Evolutionary conservation across 1,140 invertebrate genomes (phyloP).

Genomic region (Solenopsis invicta): DNA sequence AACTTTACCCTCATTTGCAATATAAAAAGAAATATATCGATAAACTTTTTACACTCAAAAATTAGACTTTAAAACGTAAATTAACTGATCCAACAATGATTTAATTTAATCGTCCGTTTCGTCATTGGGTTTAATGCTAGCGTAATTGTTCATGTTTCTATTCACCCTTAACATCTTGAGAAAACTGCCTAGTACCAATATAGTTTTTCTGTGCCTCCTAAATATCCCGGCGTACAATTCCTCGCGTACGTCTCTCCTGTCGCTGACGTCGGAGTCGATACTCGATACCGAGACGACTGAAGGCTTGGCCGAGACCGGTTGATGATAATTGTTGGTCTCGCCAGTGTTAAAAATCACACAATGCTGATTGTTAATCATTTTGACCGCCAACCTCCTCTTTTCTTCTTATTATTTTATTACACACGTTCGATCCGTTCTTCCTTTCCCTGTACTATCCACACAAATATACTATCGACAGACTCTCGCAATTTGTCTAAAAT

Average conservation of each 20-base stretch:
- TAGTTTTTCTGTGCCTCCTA: conserved; percentile 92
- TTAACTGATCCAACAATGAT: conserved; percentile 44
- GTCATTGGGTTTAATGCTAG: conserved; percentile 90
- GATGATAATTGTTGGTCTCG: conserved; percentile 81
- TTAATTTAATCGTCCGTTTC: conserved; percentile 85
- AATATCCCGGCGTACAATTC: conserved; percentile 94
- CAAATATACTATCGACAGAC: conserved; percentile 22
- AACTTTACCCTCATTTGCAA: neutral
- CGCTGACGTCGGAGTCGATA: conserved; percentile 89
- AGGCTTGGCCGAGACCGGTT: conserved; percentile 83
- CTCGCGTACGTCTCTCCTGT: conserved; percentile 91
- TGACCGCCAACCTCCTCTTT: conserved; percentile 31
- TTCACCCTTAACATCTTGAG: conserved; percentile 92
- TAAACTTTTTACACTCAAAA: conserved; percentile 12
- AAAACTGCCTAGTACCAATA: conserved; percentile 93
- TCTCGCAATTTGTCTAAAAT: conserved; percentile 21
- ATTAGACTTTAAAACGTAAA: conserved; percentile 50
- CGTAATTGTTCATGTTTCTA: conserved; percentile 92
- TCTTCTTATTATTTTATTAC: conserved; percentile 3
- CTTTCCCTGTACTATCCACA: conserved; percentile 1
- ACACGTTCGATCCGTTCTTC: neutral
- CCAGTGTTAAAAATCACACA: conserved; percentile 81
- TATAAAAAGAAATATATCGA: neutral
- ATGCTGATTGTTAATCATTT: conserved; percentile 86
- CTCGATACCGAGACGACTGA: conserved; percentile 85